These are phyloP conservation scores for Euplagia quadripunctaria DNA, from an alignment of 2,888 invertebrate species.

Conservation along the genomic window DNA sequence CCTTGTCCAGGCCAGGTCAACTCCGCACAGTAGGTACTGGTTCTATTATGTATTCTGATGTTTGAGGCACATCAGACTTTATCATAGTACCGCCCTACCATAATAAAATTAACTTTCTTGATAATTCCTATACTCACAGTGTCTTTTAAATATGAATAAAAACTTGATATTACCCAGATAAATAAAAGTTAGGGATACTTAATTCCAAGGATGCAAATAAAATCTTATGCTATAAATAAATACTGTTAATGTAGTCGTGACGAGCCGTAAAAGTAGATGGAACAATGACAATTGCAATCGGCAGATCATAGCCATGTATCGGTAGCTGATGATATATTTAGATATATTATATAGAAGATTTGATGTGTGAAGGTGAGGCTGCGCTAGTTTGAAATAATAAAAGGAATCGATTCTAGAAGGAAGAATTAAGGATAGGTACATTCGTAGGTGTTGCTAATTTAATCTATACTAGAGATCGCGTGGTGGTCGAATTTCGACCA, in stretches of 20 bases:
- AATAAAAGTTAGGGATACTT: slow-evolving; percentile 20
- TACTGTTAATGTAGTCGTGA: slow-evolving; percentile 54
- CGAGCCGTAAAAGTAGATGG: slow-evolving; percentile 48
- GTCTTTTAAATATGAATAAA: background rate
- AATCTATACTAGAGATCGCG: too few species aligned
- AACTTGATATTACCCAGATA: background rate
- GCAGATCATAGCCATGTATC: slow-evolving; percentile 35
- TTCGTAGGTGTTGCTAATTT: too few species aligned
- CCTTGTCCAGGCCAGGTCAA: too few species aligned
- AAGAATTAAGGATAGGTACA: too few species aligned
- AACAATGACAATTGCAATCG: slow-evolving; percentile 41
- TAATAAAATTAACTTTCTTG: too few species aligned
- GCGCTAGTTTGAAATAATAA: background rate
- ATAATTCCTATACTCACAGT: too few species aligned
- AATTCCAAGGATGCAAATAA: slow-evolving; percentile 42
- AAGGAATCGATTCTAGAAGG: too few species aligned
- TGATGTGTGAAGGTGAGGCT: background rate
- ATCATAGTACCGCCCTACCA: too few species aligned
- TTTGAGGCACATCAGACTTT: too few species aligned
- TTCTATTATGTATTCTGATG: too few species aligned
- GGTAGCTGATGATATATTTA: slow-evolving; percentile 30
- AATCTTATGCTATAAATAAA: slow-evolving; percentile 30
- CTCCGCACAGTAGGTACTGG: too few species aligned
- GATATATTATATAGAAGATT: background rate
- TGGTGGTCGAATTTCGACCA: too few species aligned